Evolutionary conservation across 2,888 invertebrate genomes (phyloP), one percentile per base, ranked within the genome.

Genomic region (Branchellion lobata): DNA sequence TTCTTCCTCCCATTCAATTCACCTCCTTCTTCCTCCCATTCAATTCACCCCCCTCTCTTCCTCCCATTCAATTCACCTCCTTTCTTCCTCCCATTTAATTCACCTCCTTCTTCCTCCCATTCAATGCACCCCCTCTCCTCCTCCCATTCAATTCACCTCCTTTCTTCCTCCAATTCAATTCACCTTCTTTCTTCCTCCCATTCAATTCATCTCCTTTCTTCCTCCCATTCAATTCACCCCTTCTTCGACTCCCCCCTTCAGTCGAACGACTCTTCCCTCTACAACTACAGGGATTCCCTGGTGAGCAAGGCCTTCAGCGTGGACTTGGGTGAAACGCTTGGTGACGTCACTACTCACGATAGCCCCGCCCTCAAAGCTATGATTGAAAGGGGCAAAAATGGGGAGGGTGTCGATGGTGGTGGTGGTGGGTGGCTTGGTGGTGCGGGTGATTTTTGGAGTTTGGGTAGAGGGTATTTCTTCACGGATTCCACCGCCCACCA

Each of bases 251-350:
- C 65, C 8, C 65, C 11, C 65, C 14, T n/a, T 8, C 77, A 77
- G 77, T 77, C 77, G 33, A 74, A 36, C 18, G 69, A 74, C 14
- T 79, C 79, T 0, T 75, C 79, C 29, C 34, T 75, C 24, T 75
- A 75, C 47, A 34, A 61, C 31, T 79, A 75, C 51, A 21, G 76
- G n/a, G 80, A 81, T 36, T 79, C 75, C 18, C 57, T 81, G n/a
- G 71, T 80, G 24, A 78, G 80, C 69, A 80, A 81, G 72, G 81
- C 80, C 33, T 80, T 80, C 80, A 82, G 82, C 36, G 68, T 81
- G 18, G 82, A 82, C 75, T 53, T 80, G 8, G 81, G 81, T 31
- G 81, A 82, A 29, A 73, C 65, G 27, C 74, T 81, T 33, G 74
- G 78, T 29, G 79, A 72, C 29, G 61, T 82, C 11, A 76, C 65